phyloP scores from a whole-genome alignment of 2,797 vertebrate genomes.

The Mastacembelus armatus region DNA sequence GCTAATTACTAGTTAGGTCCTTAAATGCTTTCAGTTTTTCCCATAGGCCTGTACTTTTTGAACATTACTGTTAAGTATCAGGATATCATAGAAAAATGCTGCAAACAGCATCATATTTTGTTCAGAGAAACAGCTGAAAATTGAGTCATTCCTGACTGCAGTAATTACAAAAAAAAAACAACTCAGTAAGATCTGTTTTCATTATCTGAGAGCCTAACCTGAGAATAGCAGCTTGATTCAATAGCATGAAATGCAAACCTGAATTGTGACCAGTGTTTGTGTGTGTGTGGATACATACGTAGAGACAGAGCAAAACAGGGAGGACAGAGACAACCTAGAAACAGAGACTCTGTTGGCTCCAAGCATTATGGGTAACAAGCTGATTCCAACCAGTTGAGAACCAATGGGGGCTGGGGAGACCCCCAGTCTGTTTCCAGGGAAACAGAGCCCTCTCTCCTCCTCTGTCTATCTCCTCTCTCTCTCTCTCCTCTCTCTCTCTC shows the following conservation, averaged over 20 bases:
- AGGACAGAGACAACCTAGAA: constrained; percentile 70
- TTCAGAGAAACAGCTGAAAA: constrained; percentile 9
- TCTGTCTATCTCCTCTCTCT: constrained; percentile 27
- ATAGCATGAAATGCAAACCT: constrained; percentile 20
- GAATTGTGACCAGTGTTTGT: not conserved
- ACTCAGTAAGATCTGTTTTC: not conserved
- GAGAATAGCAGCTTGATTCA: not conserved
- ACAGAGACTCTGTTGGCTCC: constrained; percentile 61
- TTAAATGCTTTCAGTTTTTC: not conserved
- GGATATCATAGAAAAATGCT: not conserved
- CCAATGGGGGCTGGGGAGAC: constrained; percentile 78
- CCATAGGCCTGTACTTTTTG: not conserved
- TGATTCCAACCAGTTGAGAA: constrained; percentile 76
- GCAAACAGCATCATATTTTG: not conserved
- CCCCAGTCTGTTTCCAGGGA: constrained; percentile 84
- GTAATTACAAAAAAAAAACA: not conserved
- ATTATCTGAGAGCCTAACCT: constrained; percentile 23
- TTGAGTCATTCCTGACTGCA: not conserved
- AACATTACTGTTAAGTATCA: constrained; percentile 8
- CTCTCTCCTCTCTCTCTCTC: constrained; percentile 41
- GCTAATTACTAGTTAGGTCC: constrained; percentile 21
- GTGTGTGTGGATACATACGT: constrained; percentile 4
- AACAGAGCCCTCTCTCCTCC: constrained; percentile 75
- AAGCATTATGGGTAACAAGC: constrained; percentile 73
- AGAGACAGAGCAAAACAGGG: constrained; percentile 29